Conservation (phyloP, 2,888 invertebrate species). For the Calliscelio sp. region DNA sequence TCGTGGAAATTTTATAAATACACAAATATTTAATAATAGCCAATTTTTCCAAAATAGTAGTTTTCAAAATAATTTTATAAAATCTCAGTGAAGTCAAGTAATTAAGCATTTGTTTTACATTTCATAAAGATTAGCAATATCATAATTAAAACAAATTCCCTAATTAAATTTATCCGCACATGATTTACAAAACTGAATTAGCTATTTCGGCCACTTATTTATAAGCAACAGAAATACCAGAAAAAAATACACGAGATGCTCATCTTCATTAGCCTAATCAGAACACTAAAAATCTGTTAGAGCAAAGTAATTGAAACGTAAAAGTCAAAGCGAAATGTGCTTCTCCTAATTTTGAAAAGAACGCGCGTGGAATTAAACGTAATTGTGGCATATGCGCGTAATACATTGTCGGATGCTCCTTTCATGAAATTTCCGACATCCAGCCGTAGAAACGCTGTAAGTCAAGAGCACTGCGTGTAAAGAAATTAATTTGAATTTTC, state of each 20-base stretch:
- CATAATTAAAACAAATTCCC: no score
- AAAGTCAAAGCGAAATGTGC: conserved; percentile 43
- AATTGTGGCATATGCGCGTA: conserved; percentile 58
- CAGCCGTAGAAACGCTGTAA: conserved; percentile 44
- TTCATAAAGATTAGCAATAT: no score
- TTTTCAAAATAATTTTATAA: no score
- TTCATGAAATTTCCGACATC: conserved; percentile 57
- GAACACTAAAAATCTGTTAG: conserved; percentile 27
- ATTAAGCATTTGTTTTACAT: no score
- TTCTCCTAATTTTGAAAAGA: conserved; percentile 34
- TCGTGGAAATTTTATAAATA: no score
- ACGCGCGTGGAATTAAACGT: conserved; percentile 34
- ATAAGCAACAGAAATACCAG: not conserved
- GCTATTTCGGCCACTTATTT: no score
- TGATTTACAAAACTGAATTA: no score
- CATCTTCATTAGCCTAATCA: conserved; percentile 45
- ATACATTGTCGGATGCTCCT: conserved; percentile 52
- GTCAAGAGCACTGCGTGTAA: conserved; percentile 56
- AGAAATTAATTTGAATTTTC: conserved; percentile 63
- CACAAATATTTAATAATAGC: no score
- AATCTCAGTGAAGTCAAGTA: no score
- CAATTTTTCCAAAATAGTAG: no score
- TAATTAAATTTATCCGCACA: no score
- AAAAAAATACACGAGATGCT: conserved; percentile 1
- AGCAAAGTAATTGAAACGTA: conserved; percentile 38